Percentiles rank a stretch among this genome's conserved stretches.
phyloP scores from a whole-genome alignment of 2,888 invertebrate genomes.

The Tiphia femorata region DNA sequence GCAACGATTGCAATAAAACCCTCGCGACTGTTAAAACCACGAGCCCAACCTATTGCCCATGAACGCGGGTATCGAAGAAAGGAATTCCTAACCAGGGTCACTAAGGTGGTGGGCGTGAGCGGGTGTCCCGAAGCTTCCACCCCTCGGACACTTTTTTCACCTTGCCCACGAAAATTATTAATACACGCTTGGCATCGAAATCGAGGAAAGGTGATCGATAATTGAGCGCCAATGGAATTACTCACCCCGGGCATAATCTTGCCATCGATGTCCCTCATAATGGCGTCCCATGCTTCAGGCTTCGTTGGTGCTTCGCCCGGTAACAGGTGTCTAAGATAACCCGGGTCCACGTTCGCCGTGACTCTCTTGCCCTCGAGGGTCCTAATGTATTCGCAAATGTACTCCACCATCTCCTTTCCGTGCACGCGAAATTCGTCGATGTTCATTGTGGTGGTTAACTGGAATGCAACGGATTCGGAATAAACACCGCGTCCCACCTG shows the following conservation, averaged over 20 bases:
- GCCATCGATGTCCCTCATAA: slow-evolving; percentile 90
- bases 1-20: no score
- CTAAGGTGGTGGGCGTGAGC: no score
- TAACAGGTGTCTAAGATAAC: slow-evolving; percentile 84
- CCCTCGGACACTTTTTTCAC: slow-evolving; percentile 4
- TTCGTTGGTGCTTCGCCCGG: slow-evolving; percentile 86
- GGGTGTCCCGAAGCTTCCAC: no score
- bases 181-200: slow-evolving; percentile 35
- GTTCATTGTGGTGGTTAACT: slow-evolving; percentile 76
- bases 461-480: slow-evolving; percentile 3
- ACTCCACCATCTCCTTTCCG: slow-evolving; percentile 96
- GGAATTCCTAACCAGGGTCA: no score
- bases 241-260: slow-evolving; percentile 93
- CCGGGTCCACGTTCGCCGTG: slow-evolving; percentile 91
- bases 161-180: slow-evolving; percentile 41
- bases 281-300: slow-evolving; percentile 88
- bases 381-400: slow-evolving; percentile 90
- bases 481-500: no score
- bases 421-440: slow-evolving; percentile 87
- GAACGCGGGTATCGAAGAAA: no score
- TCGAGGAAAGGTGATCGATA: slow-evolving; percentile 36
- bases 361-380: slow-evolving; percentile 85
- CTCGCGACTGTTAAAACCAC: no score
- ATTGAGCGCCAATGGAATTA: slow-evolving; percentile 21
- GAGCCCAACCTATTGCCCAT: no score